These are phyloP conservation scores for Artibeus jamaicensis DNA, from an alignment of 2,797 vertebrate species.

Conservation along the genomic window DNA sequence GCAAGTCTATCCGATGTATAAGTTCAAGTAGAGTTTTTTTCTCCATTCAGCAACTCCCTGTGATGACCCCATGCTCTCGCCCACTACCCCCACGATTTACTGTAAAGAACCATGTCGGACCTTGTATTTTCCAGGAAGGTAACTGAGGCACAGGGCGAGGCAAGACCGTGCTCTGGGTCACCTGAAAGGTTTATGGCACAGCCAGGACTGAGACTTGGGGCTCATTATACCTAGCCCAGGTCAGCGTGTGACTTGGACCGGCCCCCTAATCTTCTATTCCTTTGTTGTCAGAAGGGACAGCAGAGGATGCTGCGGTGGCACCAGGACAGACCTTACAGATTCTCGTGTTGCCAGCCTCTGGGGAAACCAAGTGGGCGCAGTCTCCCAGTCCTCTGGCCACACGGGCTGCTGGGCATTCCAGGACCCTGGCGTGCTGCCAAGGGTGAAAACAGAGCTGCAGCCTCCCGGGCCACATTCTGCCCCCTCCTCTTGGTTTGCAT, in stretches of 20 bases:
- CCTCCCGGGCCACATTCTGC: not conserved
- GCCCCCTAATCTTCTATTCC: not conserved
- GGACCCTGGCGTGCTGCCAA: slow-evolving; percentile 46
- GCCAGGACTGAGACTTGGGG: not conserved
- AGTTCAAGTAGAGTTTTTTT: not conserved
- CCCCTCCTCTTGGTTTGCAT: slow-evolving; percentile 57
- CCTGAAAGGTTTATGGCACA: not conserved
- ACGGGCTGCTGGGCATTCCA: slow-evolving; percentile 3
- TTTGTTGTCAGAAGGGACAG: not conserved
- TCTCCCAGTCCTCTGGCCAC: not conserved
- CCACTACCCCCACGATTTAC: not conserved
- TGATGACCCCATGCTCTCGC: not conserved
- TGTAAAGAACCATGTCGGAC: not conserved
- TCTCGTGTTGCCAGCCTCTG: not conserved
- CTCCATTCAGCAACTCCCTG: not conserved
- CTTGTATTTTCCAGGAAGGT: not conserved
- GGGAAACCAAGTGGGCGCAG: slow-evolving; percentile 20
- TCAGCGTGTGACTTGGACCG: not conserved
- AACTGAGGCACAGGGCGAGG: not conserved
- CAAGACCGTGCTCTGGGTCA: not conserved
- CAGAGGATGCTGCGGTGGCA: not conserved
- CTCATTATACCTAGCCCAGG: not conserved
- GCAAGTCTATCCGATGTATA: not conserved
- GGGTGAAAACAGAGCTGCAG: slow-evolving; percentile 49
- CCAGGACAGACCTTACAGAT: not conserved